Conservation (phyloP, 2,888 invertebrate species). For the Hecatera dysodea region DNA sequence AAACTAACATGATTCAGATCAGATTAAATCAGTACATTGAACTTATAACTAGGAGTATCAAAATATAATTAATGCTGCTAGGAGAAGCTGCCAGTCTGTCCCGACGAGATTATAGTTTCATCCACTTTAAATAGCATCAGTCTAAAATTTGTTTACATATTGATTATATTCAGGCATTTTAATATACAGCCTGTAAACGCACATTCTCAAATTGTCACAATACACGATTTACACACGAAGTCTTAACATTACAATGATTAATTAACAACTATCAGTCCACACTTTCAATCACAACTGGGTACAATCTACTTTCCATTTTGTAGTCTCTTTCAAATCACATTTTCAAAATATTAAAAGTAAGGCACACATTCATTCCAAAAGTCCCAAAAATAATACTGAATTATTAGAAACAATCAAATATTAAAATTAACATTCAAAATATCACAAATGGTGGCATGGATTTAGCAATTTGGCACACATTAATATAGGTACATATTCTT, state of each 20-base stretch:
- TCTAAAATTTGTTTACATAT: slow-evolving; percentile 19
- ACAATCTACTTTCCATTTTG: slow-evolving; percentile 16
- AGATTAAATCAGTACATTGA: slow-evolving; percentile 53
- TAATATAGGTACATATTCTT: slow-evolving; percentile 60
- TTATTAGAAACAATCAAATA: slow-evolving; percentile 58
- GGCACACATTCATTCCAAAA: slow-evolving; percentile 58
- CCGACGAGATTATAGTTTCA: slow-evolving; percentile 11
- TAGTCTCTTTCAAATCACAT: slow-evolving; percentile 31
- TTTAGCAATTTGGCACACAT: slow-evolving; percentile 69
- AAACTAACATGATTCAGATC: slow-evolving; percentile 58
- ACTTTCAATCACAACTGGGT: slow-evolving; percentile 36
- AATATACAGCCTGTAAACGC: background rate
- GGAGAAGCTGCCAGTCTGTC: slow-evolving; percentile 25
- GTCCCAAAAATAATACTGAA: slow-evolving; percentile 70
- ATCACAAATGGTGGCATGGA: slow-evolving; percentile 55
- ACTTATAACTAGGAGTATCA: slow-evolving; percentile 66
- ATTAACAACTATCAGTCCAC: slow-evolving; percentile 47
- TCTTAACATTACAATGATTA: slow-evolving; percentile 41
- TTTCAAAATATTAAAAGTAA: slow-evolving; percentile 39
- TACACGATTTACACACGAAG: slow-evolving; percentile 25
- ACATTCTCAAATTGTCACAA: slow-evolving; percentile 7
- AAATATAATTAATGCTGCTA: slow-evolving; percentile 38
- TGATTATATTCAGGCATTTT: background rate
- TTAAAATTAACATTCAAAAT: slow-evolving; percentile 51
- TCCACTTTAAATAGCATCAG: slow-evolving; percentile 11